A percentile compares a stretch with the other conserved stretches of the same genome.
Evolutionary conservation across 2,888 invertebrate genomes (phyloP).

Genomic region (Caenorhabditis doughertyi): DNA sequence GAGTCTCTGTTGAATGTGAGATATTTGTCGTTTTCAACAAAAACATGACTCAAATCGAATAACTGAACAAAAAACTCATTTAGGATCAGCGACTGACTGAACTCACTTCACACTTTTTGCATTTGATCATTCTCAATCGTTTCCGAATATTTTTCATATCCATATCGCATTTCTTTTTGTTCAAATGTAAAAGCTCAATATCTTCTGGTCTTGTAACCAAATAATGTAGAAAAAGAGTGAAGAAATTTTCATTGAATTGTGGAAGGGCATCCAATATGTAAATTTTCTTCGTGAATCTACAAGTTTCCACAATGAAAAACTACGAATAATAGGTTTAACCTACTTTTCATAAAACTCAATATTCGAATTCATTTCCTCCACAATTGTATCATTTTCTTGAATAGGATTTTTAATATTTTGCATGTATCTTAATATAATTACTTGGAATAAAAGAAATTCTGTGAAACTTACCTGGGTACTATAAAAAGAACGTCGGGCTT

Average conservation of each 20-base stretch:
- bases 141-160: conserved; percentile 21
- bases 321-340: neutral
- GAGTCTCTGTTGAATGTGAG: conserved; percentile 37
- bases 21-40: conserved; percentile 34
- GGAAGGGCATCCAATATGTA: conserved; percentile 30
- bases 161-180: conserved; percentile 1
- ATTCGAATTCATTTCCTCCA: conserved; percentile 37
- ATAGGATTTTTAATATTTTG: conserved; percentile 14
- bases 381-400: conserved; percentile 18
- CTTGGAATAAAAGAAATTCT: neutral
- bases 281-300: neutral
- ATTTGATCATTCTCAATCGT: conserved; percentile 26
- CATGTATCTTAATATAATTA: neutral
- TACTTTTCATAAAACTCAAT: conserved; percentile 32
- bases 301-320: neutral
- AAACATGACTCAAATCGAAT: conserved; percentile 42
- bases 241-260: conserved; percentile 4
- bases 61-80: conserved; percentile 21
- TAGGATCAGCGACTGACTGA: neutral
- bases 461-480: conserved; percentile 18
- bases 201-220: conserved; percentile 26
- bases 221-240: conserved; percentile 18
- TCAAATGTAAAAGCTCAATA: conserved; percentile 33
- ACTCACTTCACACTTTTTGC: conserved; percentile 14
- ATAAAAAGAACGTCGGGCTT: conserved; percentile 51